Conservation (phyloP, 1,140 invertebrate species). For the Hypsibius dujardini region DNA sequence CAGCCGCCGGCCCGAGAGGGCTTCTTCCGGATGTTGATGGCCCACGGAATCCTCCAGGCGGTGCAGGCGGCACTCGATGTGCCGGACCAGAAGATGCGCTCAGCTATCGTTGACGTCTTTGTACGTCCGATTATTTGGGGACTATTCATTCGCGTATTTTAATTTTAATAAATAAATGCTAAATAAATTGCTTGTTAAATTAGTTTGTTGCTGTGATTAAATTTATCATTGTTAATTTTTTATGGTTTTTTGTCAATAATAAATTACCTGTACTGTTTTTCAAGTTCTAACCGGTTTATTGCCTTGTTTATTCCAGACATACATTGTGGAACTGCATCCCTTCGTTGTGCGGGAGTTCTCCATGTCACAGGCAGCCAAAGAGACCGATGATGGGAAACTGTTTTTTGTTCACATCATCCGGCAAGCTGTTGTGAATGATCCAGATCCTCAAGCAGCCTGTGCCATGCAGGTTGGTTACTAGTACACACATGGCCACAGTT, state of each 20-base stretch:
- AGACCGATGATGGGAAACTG: neutral
- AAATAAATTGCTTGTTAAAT: no score
- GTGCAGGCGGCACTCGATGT: slow-evolving; percentile 35
- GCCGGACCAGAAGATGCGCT: slow-evolving; percentile 74
- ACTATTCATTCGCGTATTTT: no score
- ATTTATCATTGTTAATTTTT: no score
- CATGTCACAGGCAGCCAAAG: slow-evolving; percentile 6
- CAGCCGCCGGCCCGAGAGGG: slow-evolving; percentile 87
- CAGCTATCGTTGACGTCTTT: slow-evolving; percentile 89
- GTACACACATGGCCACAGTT: no score
- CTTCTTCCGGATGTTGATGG: slow-evolving; percentile 69
- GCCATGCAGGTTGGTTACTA: slow-evolving; percentile 9
- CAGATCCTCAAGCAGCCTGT: slow-evolving; percentile 33
- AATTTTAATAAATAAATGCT: no score
- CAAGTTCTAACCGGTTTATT: no score
- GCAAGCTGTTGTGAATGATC: slow-evolving; percentile 44
- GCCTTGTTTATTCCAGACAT: slow-evolving; percentile 38
- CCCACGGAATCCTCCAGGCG: slow-evolving; percentile 64
- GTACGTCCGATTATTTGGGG: no score
- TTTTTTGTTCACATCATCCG: slow-evolving; percentile 14
- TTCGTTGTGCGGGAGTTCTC: slow-evolving; percentile 88
- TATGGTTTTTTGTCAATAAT: no score
- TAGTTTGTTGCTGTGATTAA: no score
- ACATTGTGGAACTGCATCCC: slow-evolving; percentile 93
- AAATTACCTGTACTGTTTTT: no score